Evolutionary conservation across 2,113 vertebrate species (phyloP), one percentile per base, ranked within the genome.

Genomic region (Gallinago media): DNA sequence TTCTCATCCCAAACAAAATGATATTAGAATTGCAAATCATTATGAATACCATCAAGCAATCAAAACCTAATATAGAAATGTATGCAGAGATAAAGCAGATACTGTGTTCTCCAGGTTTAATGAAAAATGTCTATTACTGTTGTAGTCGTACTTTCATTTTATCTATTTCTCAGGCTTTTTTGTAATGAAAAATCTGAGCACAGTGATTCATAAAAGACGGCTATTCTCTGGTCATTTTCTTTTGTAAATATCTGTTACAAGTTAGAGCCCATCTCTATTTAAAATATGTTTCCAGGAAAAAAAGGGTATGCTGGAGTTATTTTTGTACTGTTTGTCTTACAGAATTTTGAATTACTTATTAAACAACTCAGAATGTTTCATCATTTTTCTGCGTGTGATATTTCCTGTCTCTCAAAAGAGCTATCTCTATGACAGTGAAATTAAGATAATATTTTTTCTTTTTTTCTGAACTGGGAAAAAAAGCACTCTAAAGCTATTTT

Each of bases 21-120:
- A 88, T 77, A 97, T 97, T 97, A 97, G 97, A 98, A 97, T 98
- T 98, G 97, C 96, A 98, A 97, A 98, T 98, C 89, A 78, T 93
- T 94, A 88, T 92, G 96, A 96, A 93, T 96, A 94, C 55, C 89
- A 86, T 94, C 76, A 97, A 95, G 89, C 82, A 97, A 97, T 95
- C 96, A 94, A 96, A 97, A 77, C 18, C 79, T 96, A 96, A 89
- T 87, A 84, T 52, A 93, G 82, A 94, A 96, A 96, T 90, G 87
- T 94, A 95, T 94, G 92, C 85, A 92, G 83, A 95, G 96, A 95
- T 96, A 98, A 90, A 95, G 74, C 27, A 84, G 61, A 92, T 95
- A 74, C 26, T 90, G 89, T 95, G 91, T 88, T 96, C 96, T 94
- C 20, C 19, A 40, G 67, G 58, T 96, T 96, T 97, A 97, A 97